Evolutionary conservation across 1,140 invertebrate species (phyloP), one percentile per base, ranked within the genome.

Genomic region (Colletes gigas): DNA sequence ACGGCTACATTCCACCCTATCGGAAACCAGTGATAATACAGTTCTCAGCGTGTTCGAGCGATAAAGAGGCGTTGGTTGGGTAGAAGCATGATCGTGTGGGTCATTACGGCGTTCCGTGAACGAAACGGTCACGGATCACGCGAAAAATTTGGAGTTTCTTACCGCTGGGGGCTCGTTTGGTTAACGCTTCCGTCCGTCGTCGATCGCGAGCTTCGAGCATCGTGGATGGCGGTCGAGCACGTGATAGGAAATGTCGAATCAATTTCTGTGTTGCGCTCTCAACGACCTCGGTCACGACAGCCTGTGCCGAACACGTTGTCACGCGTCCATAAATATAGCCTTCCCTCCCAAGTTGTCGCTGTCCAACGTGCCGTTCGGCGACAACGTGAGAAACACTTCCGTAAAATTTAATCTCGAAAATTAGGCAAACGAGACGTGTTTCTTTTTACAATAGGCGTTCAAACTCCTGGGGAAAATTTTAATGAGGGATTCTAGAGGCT

Each of bases 201-300:
- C 44, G 41, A 4, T 50, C 17, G 41, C 17, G 7, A 10, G 17
- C 44, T 7, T 9, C 39, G 62, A 44, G 62, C 39, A 57, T 57
- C 55, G 55, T 57, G 55, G 55, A 44, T 44, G 7, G 15, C 17
- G 63, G 4, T 7, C 17, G 63, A 41, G n/a, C 63, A 66, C 63
- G 63, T 66, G 63, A 66, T 66, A 8, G 63, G 63, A 66, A 66
- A 66, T 66, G 44, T 66, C 63, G 41, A 47, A 66, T 66, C 63
- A 66, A 66, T 66, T 47, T 41, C 63, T 66, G 19, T 47, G 10
- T 47, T 66, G 15, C 55, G 55, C 30, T 30, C 15, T 15, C 14
- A 57, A 44, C 41, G 41, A 19, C 63, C 6, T 60, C 57, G 57
- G 19, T 60, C 57, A 60, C 59, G 59, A 39, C 4, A 30, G 4